These are phyloP conservation scores for Phataginus tetradactyla DNA, from an alignment of 2,797 vertebrate genomes.

Conservation along the genomic window DNA sequence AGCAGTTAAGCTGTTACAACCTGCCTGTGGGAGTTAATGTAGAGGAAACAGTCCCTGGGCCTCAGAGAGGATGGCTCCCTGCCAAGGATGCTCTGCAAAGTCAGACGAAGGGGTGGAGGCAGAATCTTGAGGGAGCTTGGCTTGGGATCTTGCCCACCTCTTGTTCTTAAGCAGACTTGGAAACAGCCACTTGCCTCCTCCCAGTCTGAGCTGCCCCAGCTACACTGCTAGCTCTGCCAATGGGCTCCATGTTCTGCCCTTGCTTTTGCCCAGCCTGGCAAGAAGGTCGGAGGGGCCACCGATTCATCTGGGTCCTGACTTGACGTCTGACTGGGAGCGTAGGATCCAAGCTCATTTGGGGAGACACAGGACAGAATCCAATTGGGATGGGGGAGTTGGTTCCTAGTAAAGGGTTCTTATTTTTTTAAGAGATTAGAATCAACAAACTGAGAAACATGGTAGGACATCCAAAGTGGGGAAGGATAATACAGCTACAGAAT, in stretches of 20 bases:
- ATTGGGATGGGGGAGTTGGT: background rate
- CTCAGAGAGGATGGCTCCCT: background rate
- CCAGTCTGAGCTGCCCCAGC: background rate
- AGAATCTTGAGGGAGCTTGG: background rate
- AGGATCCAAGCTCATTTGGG: background rate
- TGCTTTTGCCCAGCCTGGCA: background rate
- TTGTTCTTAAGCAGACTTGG: background rate
- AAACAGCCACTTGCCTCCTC: background rate
- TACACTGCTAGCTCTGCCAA: background rate
- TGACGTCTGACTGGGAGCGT: background rate
- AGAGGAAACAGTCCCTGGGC: background rate
- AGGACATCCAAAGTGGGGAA: background rate
- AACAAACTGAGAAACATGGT: background rate
- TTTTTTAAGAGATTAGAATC: background rate
- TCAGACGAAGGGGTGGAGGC: background rate
- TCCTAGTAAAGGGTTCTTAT: background rate
- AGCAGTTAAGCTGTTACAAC: background rate
- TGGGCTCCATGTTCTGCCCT: background rate
- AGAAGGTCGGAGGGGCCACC: background rate
- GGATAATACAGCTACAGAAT: background rate
- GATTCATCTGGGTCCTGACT: background rate
- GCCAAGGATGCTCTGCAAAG: background rate
- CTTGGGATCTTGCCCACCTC: background rate
- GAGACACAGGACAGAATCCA: background rate
- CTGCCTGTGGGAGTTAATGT: slow-evolving; percentile 1